Conservation (phyloP, 2,888 invertebrate species). For the Mimachlamys varia region DNA sequence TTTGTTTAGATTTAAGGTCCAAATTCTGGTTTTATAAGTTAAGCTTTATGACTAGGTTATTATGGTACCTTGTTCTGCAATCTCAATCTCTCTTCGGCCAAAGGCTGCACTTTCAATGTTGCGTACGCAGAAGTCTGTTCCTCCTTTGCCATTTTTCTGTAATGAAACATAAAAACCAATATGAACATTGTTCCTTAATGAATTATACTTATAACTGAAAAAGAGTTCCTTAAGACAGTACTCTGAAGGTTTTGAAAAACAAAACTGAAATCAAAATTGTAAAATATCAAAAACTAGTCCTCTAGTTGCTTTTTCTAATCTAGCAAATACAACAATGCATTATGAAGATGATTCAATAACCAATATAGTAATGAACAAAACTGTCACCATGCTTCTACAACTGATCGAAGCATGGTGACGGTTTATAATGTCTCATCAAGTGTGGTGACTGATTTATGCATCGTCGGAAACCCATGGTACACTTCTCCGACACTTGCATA, state of each 20-base stretch:
- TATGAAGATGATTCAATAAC: neutral
- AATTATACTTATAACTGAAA: neutral
- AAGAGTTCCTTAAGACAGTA: neutral
- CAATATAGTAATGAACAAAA: no score
- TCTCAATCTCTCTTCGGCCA: constrained; percentile 97
- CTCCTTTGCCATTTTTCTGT: constrained; percentile 92
- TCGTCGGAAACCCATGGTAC: no score
- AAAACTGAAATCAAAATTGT: neutral
- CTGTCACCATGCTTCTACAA: no score
- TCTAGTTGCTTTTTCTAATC: neutral
- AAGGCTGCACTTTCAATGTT: constrained; percentile 96
- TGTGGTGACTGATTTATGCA: no score
- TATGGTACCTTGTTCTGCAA: constrained; percentile 93
- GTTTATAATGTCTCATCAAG: no score
- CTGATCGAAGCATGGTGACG: no score
- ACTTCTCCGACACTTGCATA: no score
- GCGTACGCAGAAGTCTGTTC: constrained; percentile 95
- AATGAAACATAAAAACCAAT: constrained; percentile 47
- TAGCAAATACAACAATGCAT: neutral
- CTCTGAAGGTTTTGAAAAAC: neutral
- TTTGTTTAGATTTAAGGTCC: no score
- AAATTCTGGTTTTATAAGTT: no score
- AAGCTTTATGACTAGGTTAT: no score
- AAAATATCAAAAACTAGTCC: neutral
- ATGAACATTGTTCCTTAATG: neutral